phyloP scores from a whole-genome alignment of 2,888 invertebrate species.

The Harpagoxenus sublaevis region DNA sequence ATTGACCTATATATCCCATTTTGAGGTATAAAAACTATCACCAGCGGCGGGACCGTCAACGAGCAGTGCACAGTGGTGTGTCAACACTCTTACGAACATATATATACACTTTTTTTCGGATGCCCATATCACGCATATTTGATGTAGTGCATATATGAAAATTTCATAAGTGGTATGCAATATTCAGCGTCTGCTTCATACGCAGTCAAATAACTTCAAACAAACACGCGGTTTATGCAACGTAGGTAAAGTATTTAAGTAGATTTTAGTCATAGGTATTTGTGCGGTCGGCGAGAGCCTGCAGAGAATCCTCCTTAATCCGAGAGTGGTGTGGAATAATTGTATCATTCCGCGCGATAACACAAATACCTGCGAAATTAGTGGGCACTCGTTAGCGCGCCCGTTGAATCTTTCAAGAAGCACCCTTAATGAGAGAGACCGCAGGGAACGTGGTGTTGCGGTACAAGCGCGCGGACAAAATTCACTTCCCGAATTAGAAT shows the following conservation, averaged over 20 bases:
- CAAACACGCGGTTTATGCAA: neutral
- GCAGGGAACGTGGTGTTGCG: neutral
- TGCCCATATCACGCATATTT: slow-evolving; percentile 12
- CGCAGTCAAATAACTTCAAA: neutral
- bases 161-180: neutral
- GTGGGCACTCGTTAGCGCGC: neutral
- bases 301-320: neutral
- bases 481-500: slow-evolving; percentile 33
- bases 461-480: slow-evolving; percentile 9
- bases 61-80: neutral
- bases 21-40: slow-evolving; percentile 28
- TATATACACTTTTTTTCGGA: slow-evolving; percentile 12
- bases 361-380: slow-evolving; percentile 10
- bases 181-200: neutral
- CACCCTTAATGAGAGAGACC: slow-evolving; percentile 4
- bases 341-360: slow-evolving; percentile 3
- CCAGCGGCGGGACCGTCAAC: neutral
- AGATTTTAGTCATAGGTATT: neutral
- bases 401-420: slow-evolving; percentile 26
- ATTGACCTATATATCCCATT: slow-evolving; percentile 33
- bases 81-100: neutral
- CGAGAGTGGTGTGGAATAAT: neutral
- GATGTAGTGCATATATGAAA: neutral
- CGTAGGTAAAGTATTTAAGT: neutral
- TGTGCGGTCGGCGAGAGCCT: neutral